A percentile compares a stretch with the other conserved stretches of the same genome.
Evolutionary conservation across 2,113 vertebrate species (phyloP).

Genomic region (Toxostoma redivivum): DNA sequence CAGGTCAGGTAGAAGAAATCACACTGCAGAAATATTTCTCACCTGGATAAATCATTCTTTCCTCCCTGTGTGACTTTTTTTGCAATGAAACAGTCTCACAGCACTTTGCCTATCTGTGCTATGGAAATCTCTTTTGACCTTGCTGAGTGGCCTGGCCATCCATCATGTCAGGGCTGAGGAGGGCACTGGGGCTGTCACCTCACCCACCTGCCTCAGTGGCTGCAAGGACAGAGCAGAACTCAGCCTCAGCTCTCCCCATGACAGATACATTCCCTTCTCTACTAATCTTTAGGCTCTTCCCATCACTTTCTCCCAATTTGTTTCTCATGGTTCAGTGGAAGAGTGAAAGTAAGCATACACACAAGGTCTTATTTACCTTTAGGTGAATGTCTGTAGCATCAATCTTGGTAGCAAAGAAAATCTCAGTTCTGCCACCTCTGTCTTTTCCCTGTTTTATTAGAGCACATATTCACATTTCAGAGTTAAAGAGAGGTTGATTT

Average conservation of each 20-base stretch:
- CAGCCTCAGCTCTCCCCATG: background rate
- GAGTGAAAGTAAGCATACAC: background rate
- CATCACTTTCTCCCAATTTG: background rate
- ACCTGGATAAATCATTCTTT: background rate
- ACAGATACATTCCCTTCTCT: background rate
- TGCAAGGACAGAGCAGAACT: background rate
- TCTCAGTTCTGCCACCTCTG: background rate
- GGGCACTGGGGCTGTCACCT: background rate
- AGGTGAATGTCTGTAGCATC: background rate
- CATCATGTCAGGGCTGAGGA: background rate
- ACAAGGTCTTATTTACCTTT: background rate
- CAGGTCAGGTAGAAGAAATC: background rate
- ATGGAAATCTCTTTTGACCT: constrained; percentile 22
- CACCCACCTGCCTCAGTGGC: background rate
- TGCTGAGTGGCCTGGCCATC: background rate
- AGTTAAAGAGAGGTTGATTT: background rate
- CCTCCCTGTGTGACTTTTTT: background rate
- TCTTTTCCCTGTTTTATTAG: background rate
- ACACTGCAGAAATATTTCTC: background rate
- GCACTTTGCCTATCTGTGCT: background rate
- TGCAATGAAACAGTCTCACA: background rate
- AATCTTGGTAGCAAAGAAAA: background rate
- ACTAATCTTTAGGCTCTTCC: background rate
- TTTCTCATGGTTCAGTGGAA: background rate
- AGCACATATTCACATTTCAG: background rate